Evolutionary conservation across 1,140 invertebrate species (phyloP).

Genomic region (Drosophila asahinai): DNA sequence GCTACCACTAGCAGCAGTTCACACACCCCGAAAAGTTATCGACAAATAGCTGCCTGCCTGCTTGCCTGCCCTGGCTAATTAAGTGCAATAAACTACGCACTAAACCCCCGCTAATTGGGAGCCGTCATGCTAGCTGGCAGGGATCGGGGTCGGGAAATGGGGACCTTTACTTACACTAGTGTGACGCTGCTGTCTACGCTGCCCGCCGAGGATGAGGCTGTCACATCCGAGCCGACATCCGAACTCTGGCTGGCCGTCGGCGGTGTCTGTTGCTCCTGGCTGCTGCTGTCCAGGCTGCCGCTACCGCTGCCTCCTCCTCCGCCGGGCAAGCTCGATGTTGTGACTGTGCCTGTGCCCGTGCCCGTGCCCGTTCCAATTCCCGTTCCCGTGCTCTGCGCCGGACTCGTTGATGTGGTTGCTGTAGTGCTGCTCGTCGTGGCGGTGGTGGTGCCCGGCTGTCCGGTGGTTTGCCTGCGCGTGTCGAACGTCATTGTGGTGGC

Average conservation of each 20-base stretch:
- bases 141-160: not conserved
- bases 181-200: constrained; percentile 49
- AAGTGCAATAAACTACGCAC: constrained; percentile 52
- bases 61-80: constrained; percentile 15
- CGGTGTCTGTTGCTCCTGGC: constrained; percentile 56
- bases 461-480: constrained; percentile 72
- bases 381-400: constrained; percentile 47
- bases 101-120: constrained; percentile 40
- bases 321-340: constrained; percentile 52
- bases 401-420: constrained; percentile 59
- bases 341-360: constrained; percentile 35
- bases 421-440: constrained; percentile 41
- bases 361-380: constrained; percentile 40
- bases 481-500: constrained; percentile 76
- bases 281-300: constrained; percentile 39
- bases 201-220: constrained; percentile 37
- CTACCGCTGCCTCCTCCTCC: constrained; percentile 38
- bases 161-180: constrained; percentile 61
- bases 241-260: constrained; percentile 27
- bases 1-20: constrained; percentile 14
- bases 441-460: constrained; percentile 62
- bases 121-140: constrained; percentile 19
- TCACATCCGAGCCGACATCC: constrained; percentile 19
- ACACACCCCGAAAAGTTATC: constrained; percentile 39
- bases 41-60: constrained; percentile 22